These are phyloP conservation scores for Scopus umbretta DNA, from an alignment of 2,113 vertebrate genomes.

Conservation along the genomic window DNA sequence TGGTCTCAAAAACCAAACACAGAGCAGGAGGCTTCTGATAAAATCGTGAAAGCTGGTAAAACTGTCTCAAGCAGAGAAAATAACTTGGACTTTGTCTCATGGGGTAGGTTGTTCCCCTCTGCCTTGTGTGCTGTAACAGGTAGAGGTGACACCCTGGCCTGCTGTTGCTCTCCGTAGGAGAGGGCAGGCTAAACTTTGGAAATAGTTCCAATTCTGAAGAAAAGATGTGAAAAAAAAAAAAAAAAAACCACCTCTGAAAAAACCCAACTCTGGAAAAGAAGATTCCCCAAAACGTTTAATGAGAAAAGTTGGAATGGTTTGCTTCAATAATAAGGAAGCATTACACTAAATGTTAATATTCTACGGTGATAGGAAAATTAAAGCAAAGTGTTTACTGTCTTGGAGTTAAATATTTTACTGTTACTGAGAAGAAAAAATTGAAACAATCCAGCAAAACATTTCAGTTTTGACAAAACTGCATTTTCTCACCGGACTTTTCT, in stretches of 20 bases:
- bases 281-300: not conserved
- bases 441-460: not conserved
- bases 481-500: not conserved
- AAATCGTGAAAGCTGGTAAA: not conserved
- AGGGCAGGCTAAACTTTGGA: not conserved
- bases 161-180: not conserved
- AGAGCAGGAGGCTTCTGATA: not conserved
- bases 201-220: not conserved
- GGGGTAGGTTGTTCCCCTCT: not conserved
- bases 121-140: not conserved
- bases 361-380: not conserved
- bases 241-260: too few species aligned
- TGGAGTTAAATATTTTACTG: constrained; percentile 15
- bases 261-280: not conserved
- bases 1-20: not conserved
- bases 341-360: not conserved
- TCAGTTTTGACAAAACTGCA: constrained; percentile 1
- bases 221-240: not conserved
- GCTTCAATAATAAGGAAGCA: not conserved
- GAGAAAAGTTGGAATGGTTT: not conserved
- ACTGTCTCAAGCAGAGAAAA: not conserved
- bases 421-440: not conserved
- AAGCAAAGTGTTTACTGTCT: not conserved
- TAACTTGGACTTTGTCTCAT: not conserved
- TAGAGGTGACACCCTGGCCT: not conserved